Evolutionary conservation across 1,140 invertebrate species (phyloP).

Genomic region (Lithobius niger): DNA sequence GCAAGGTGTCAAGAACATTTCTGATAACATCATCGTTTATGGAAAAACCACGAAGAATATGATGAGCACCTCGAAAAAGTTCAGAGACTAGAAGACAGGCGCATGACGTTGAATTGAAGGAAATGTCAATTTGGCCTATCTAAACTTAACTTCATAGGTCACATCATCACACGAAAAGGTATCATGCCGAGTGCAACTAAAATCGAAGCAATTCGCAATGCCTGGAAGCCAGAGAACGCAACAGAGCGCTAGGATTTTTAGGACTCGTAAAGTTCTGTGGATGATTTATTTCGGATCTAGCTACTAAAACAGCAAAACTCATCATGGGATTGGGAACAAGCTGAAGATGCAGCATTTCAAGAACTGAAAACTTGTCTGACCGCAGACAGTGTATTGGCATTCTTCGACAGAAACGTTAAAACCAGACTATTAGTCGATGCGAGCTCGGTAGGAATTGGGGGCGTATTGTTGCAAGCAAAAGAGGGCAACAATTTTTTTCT

Average conservation of each 20-base stretch:
- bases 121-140: conserved; percentile 20
- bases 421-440: conserved; percentile 32
- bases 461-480: not conserved
- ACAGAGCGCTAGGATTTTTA: conserved; percentile 19
- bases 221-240: conserved; percentile 15
- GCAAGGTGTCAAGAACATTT: too few relatives aligned
- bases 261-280: conserved; percentile 19
- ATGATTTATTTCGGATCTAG: conserved; percentile 22
- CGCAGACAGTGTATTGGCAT: conserved; percentile 11
- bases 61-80: conserved; percentile 19
- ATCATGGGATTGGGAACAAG: conserved; percentile 16
- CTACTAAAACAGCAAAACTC: conserved; percentile 18
- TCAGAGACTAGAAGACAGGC: conserved; percentile 14
- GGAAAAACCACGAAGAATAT: too few relatives aligned
- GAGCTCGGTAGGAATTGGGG: conserved; percentile 26
- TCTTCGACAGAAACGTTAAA: conserved; percentile 16
- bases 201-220: too few relatives aligned
- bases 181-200: conserved; percentile 19
- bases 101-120: conserved; percentile 16
- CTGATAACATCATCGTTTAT: too few relatives aligned
- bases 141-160: conserved; percentile 18
- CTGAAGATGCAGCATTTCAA: conserved; percentile 19
- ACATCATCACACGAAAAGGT: too few relatives aligned
- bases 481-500: conserved; percentile 22
- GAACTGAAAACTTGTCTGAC: conserved; percentile 15